Conservation (phyloP, 2,888 invertebrate species). For the Cartodere bifasciata region DNA sequence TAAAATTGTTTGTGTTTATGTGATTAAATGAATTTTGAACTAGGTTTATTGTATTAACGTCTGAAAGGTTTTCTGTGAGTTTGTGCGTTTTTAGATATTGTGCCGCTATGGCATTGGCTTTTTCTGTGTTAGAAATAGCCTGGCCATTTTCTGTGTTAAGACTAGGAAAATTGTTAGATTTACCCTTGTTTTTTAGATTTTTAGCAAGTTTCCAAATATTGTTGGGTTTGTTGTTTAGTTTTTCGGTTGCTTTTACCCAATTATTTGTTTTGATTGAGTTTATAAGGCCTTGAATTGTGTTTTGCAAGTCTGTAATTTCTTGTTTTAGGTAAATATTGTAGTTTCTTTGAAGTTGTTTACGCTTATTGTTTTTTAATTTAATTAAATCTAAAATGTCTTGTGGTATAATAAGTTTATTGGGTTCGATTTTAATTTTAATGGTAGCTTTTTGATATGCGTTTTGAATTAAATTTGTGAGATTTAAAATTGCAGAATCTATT, state of each 20-base stretch:
- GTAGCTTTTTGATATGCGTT: neutral
- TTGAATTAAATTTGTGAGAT: neutral
- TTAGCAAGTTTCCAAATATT: constrained; percentile 2
- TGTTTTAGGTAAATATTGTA: too few species aligned
- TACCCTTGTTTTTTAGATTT: constrained; percentile 1
- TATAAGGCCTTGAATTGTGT: neutral
- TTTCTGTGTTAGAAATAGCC: too few species aligned
- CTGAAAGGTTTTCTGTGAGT: too few species aligned
- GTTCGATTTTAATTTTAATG: too few species aligned
- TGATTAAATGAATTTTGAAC: neutral
- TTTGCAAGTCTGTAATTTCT: neutral
- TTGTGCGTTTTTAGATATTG: too few species aligned
- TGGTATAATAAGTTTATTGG: too few species aligned
- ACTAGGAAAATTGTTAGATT: neutral
- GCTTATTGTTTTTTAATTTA: neutral
- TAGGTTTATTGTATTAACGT: neutral
- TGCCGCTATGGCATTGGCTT: too few species aligned
- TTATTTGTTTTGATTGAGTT: neutral
- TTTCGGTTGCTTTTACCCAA: neutral
- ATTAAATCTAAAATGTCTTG: too few species aligned
- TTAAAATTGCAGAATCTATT: neutral
- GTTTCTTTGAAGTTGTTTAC: constrained; percentile 1
- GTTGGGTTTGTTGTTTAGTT: neutral
- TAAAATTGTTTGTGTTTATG: too few species aligned
- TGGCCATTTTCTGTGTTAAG: too few species aligned